A percentile compares a stretch with the other conserved stretches of the same genome.
Conservation (phyloP, 92 coral and sea anemone species). For the Zoanthus sansibaricus region DNA sequence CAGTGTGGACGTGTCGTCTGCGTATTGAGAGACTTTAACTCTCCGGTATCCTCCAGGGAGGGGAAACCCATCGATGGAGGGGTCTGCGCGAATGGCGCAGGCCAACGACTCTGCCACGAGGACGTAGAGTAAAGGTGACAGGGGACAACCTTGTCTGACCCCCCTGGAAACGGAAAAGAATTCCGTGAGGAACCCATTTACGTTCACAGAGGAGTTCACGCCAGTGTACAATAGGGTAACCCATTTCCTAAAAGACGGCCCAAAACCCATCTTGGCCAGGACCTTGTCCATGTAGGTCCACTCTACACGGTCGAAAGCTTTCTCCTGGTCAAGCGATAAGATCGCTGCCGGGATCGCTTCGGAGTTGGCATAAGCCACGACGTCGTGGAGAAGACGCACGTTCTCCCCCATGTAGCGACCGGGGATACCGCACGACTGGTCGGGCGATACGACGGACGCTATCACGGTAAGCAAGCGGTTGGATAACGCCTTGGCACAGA, state of each 20-base stretch:
- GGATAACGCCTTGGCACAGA: slow-evolving; percentile 24
- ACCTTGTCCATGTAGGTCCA: slow-evolving; percentile 52
- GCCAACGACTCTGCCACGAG: too few species aligned
- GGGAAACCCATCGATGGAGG: too few species aligned
- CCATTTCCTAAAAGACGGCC: slow-evolving; percentile 57
- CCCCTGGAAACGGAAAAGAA: slow-evolving; percentile 57
- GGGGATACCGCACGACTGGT: slow-evolving; percentile 61
- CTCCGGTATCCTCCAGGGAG: background rate
- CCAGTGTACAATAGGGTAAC: slow-evolving; percentile 46
- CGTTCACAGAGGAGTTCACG: slow-evolving; percentile 49
- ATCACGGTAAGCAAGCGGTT: slow-evolving; percentile 46
- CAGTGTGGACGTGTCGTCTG: slow-evolving; percentile 64
- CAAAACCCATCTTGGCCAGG: slow-evolving; percentile 56
- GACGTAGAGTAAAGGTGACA: too few species aligned
- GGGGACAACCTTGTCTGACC: slow-evolving; percentile 59
- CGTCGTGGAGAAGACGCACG: slow-evolving; percentile 35
- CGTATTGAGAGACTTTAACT: slow-evolving; percentile 43
- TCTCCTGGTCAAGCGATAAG: slow-evolving; percentile 65
- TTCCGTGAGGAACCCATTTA: slow-evolving; percentile 51
- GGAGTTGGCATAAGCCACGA: background rate
- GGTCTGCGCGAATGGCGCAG: too few species aligned
- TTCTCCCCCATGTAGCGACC: slow-evolving; percentile 57
- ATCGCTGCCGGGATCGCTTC: slow-evolving; percentile 11
- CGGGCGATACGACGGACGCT: slow-evolving; percentile 23
- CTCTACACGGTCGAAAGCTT: slow-evolving; percentile 68